These are phyloP conservation scores for Dinocampus coccinellae DNA, from an alignment of 2,888 invertebrate genomes.

Conservation along the genomic window DNA sequence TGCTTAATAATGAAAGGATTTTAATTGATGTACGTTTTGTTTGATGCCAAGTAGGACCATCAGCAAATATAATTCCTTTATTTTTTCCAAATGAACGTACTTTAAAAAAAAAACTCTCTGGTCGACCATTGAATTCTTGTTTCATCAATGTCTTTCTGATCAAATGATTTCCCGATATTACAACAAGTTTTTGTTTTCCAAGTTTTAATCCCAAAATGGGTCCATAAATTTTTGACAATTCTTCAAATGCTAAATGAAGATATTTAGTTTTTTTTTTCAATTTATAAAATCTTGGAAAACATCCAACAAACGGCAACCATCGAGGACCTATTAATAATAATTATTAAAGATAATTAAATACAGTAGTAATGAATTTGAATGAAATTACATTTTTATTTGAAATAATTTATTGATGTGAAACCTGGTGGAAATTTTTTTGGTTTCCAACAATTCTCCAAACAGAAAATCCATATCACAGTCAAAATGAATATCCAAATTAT, in stretches of 20 bases:
- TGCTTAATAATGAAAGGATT: conserved; percentile 76
- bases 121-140: conserved; percentile 79
- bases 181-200: conserved; percentile 75
- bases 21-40: conserved; percentile 78
- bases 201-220: conserved; percentile 77
- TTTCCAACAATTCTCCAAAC: conserved; percentile 54
- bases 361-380: not conserved
- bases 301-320: conserved; percentile 74
- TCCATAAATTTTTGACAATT: conserved; percentile 74
- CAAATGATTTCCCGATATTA: conserved; percentile 75
- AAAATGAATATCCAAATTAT: conserved; percentile 41
- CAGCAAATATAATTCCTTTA: conserved; percentile 78
- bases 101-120: conserved; percentile 79
- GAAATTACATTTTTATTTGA: not conserved
- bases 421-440: conserved; percentile 63
- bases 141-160: conserved; percentile 75
- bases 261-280: conserved; percentile 68
- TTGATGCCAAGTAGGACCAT: conserved; percentile 77
- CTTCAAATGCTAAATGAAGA: conserved; percentile 75
- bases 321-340: conserved; percentile 69
- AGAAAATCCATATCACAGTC: conserved; percentile 40
- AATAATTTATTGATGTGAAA: conserved; percentile 41
- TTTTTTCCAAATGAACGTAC: conserved; percentile 77
- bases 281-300: conserved; percentile 65
- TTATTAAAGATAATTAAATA: not conserved